Evolutionary conservation across 2,113 vertebrate species (phyloP), one percentile per base, ranked within the genome.

Genomic region (Tor tambroides): DNA sequence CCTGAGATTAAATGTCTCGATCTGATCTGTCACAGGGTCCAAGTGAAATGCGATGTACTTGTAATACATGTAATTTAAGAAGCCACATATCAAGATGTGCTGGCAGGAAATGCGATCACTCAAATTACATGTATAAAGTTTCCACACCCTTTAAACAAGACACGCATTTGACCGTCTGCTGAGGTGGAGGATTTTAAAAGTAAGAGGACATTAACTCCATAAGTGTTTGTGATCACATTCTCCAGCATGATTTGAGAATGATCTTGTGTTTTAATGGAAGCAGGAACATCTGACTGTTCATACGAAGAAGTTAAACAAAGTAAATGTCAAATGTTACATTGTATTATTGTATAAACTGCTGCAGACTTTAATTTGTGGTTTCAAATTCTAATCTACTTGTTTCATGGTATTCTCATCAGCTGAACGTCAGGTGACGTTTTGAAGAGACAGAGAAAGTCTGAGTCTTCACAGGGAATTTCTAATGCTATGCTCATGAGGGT

Each of bases 81-180:
- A 77, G 51, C 14, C 83, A 26, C 19, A 67, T 43, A 56, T 76
- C 83, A 76, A 30, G 72, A 56, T 43, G 56, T 46, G 51, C 83
- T 43, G 51, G 30, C 74, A 59, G 56, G 74, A 65, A 76, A 77
- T 77, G 7, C 17, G 74, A 77, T 77, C 26, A 21, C 72, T 77
- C 38, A 49, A 19, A 26, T 75, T 23, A 61, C 26, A 65, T 11
- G 35, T 85, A 26, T 77, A 14, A 7, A 10, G 38, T 63, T 77
- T 76, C 83, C 63, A n/a, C 9, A 43, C n/a, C 10, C 23, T 28
- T 78, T 46, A 65, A 78, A 63, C 63, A 80, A 35, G 23, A 46
- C 19, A 43, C 6, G 26, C 2, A 6, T 46, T 59, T 75, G 21
- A 46, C n/a, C 30, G 17, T 61, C 38, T 19, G 6, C 32, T 30